These are phyloP conservation scores for Hydrochoerus hydrochaeris DNA, from an alignment of 2,113 vertebrate species.

Conservation along the genomic window DNA sequence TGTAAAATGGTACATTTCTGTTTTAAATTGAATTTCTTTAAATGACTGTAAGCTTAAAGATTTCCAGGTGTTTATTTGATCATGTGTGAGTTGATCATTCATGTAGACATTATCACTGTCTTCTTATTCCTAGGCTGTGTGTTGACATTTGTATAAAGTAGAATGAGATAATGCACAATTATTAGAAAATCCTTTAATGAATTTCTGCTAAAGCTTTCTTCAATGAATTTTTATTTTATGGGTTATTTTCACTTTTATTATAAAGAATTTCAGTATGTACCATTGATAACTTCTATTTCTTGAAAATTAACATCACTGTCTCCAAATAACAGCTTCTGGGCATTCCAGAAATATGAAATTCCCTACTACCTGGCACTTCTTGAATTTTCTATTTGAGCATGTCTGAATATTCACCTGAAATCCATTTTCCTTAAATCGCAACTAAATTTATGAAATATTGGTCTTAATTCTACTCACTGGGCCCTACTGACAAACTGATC, in stretches of 20 bases:
- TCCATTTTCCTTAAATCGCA: slow-evolving; percentile 24
- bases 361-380: background rate
- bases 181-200: background rate
- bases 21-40: slow-evolving; percentile 13
- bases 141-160: background rate
- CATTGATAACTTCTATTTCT: background rate
- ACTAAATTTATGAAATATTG: background rate
- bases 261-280: background rate
- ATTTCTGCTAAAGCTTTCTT: background rate
- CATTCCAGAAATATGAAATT: background rate
- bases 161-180: background rate
- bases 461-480: background rate
- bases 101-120: background rate
- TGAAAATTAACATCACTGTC: background rate
- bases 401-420: background rate
- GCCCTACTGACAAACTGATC: background rate
- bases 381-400: background rate
- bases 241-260: slow-evolving; percentile 15
- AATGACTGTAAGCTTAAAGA: background rate
- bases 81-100: background rate
- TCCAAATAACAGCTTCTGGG: background rate
- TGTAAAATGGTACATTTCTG: background rate
- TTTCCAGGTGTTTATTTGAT: background rate
- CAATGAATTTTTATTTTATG: background rate
- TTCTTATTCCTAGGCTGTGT: background rate